phyloP scores from a whole-genome alignment of 2,113 vertebrate genomes.

The Trogon melanurus region DNA sequence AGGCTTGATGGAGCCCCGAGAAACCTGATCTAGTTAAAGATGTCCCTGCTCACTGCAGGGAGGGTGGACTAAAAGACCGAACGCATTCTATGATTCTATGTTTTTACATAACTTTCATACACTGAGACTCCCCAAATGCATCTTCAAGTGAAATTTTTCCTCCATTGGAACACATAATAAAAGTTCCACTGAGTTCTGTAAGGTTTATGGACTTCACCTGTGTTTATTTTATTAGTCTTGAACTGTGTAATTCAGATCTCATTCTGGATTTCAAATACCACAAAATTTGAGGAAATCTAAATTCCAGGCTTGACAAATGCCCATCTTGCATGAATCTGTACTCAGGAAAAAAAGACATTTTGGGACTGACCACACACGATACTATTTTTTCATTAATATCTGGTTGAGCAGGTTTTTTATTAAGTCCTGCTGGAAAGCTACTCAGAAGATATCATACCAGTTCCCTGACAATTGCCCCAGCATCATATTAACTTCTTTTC shows the following conservation, averaged over 20 bases:
- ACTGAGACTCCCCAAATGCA: neutral
- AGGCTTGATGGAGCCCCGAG: no score
- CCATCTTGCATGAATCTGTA: neutral
- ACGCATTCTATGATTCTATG: neutral
- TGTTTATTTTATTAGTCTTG: conserved; percentile 25
- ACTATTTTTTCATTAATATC: neutral
- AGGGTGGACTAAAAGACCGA: no score
- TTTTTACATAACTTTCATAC: neutral
- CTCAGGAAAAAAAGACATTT: neutral
- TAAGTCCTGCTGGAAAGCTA: neutral
- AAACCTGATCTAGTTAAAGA: no score
- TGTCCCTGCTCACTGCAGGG: no score
- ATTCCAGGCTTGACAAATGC: neutral
- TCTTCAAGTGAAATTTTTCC: neutral
- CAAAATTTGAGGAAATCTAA: conserved; percentile 4
- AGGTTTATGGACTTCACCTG: neutral
- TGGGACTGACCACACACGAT: neutral
- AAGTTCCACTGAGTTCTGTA: neutral
- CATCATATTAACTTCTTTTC: neutral
- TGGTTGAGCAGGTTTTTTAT: neutral
- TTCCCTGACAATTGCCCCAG: neutral
- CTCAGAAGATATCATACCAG: neutral
- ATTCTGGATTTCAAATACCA: neutral
- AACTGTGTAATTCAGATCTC: neutral
- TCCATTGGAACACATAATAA: neutral